A percentile compares a stretch with the other conserved stretches of the same genome.
phyloP scores from a whole-genome alignment of 2,113 vertebrate genomes.

The Odocoileus hemionus region DNA sequence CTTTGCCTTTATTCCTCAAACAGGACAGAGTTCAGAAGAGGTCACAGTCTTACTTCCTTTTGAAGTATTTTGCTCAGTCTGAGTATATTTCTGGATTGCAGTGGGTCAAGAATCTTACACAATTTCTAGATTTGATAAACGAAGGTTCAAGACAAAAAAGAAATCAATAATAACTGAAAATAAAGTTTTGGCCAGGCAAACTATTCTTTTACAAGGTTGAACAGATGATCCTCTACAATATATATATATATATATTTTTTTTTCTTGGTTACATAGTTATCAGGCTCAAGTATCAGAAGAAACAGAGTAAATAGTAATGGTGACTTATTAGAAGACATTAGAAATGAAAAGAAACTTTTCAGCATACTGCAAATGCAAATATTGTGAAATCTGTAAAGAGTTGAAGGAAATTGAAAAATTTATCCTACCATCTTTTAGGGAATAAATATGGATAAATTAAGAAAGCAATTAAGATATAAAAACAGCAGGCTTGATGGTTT shows the following conservation, averaged over 20 bases:
- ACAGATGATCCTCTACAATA: neutral
- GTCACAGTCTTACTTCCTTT: slow-evolving; percentile 48
- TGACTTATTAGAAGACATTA: slow-evolving; percentile 32
- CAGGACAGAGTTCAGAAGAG: slow-evolving; percentile 41
- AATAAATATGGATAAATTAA: slow-evolving; percentile 61
- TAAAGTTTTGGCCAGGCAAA: neutral
- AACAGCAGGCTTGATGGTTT: slow-evolving; percentile 2
- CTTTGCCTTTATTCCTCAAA: slow-evolving; percentile 52
- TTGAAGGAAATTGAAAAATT: slow-evolving; percentile 3
- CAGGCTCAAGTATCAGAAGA: neutral
- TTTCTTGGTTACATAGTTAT: neutral
- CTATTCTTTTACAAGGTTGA: neutral
- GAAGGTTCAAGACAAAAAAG: neutral
- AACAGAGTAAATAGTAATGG: neutral
- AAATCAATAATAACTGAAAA: neutral
- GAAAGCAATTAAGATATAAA: slow-evolving; percentile 57
- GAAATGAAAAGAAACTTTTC: neutral
- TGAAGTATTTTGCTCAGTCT: neutral
- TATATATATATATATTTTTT: neutral
- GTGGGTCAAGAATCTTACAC: slow-evolving; percentile 21
- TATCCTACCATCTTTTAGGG: slow-evolving; percentile 12
- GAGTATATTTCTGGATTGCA: slow-evolving; percentile 59
- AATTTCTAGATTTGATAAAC: slow-evolving; percentile 55
- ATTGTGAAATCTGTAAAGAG: neutral
- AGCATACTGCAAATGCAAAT: neutral